A percentile compares a stretch with the other conserved stretches of the same genome.
Conservation (phyloP, 2,113 vertebrate species). For the Phyllostomus hastatus region DNA sequence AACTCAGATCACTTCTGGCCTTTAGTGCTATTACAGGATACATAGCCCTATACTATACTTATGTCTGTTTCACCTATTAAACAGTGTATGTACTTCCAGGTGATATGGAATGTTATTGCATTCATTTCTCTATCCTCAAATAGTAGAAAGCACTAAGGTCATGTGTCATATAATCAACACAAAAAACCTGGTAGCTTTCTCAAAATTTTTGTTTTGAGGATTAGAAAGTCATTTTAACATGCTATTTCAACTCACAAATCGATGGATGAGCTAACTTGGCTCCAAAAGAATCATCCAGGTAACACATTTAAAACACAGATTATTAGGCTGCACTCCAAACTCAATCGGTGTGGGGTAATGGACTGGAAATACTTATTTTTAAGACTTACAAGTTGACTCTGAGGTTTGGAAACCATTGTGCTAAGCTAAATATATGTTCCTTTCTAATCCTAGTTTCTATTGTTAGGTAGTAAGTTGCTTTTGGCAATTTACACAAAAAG, state of each 20-base stretch:
- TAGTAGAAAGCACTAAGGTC: not conserved
- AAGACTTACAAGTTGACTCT: not conserved
- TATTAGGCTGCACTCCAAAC: not conserved
- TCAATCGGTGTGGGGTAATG: not conserved
- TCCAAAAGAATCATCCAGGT: not conserved
- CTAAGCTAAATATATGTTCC: not conserved
- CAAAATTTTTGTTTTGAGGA: not conserved
- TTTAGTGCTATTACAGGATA: not conserved
- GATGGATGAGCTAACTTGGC: not conserved
- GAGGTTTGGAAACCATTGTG: not conserved
- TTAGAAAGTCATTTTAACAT: not conserved
- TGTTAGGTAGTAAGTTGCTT: not conserved
- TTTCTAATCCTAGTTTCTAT: not conserved
- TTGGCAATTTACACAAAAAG: not conserved
- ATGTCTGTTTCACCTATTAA: not conserved
- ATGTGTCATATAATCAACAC: not conserved
- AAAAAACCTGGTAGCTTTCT: not conserved
- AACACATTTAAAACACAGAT: constrained; percentile 1
- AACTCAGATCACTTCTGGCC: not conserved
- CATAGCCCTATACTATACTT: not conserved
- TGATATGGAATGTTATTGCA: not conserved
- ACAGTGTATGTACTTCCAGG: not conserved
- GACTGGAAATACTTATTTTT: not conserved
- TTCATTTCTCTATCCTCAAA: not conserved
- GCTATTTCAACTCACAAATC: not conserved